Evolutionary conservation across 2,888 invertebrate species (phyloP).

Genomic region (Amiota communis): DNA sequence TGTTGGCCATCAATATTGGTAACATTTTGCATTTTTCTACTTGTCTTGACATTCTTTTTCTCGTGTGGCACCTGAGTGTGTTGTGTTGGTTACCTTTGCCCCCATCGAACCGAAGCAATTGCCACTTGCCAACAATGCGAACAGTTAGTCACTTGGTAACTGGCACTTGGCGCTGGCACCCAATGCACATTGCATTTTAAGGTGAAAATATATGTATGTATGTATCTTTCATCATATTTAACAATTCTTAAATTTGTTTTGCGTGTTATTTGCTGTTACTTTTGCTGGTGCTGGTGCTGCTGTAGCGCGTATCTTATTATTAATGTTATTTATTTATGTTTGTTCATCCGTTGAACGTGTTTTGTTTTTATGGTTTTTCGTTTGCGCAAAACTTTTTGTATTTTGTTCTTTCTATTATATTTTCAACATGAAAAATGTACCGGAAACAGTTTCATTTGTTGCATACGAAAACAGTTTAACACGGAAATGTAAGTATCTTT

Average conservation of each 20-base stretch:
- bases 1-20: conserved; percentile 64
- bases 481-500: conserved; percentile 53
- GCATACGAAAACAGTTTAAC: conserved; percentile 47
- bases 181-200: conserved; percentile 21
- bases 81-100: too few species aligned
- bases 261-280: conserved; percentile 9
- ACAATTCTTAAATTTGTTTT: conserved; percentile 9
- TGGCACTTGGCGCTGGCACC: neutral
- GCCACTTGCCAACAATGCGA: conserved; percentile 5
- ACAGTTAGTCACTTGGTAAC: too few species aligned
- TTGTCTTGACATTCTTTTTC: conserved; percentile 11
- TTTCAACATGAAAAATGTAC: conserved; percentile 45
- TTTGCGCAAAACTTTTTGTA: conserved; percentile 38
- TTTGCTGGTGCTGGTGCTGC: conserved; percentile 4
- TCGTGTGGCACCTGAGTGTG: conserved; percentile 27
- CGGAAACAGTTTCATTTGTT: conserved; percentile 57
- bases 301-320: conserved; percentile 18
- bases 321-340: conserved; percentile 33
- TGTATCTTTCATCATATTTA: conserved; percentile 26
- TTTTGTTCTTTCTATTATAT: conserved; percentile 43
- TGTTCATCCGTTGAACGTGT: conserved; percentile 32
- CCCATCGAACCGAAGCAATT: neutral
- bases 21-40: conserved; percentile 40
- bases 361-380: conserved; percentile 39
- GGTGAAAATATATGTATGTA: too few species aligned